Base-by-base conservation (phyloP, 2,888 invertebrate species). In the Heteromyza rotundicornis region DNA sequence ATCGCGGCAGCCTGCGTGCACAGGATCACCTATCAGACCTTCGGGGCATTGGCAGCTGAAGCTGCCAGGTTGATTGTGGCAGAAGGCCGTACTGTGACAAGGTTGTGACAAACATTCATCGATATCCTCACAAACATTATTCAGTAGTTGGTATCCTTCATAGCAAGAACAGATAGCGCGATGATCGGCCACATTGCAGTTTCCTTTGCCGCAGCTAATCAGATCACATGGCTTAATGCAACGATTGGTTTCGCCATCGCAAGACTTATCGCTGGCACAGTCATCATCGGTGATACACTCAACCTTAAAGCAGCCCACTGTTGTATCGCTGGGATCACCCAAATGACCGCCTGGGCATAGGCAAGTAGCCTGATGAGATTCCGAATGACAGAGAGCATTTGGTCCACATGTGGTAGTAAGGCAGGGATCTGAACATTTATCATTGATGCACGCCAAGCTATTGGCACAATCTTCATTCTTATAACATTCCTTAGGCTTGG, bases 271-370 rank as follows among this genome's bases (percentile, higher is more conserved):
- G 32, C 76, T 81, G 2, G 90, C 83, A 75, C 95, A 95, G 70
- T 94, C 94, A 40, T 87, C 86, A 77, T 92, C 87, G 49, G 87
- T 87, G 1, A 92, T 84, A 81, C 95, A 96, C 83, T 95, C 95
- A 1, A 95, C 95, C 83, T 91, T 92, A 80, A 93, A 94, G 76
- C 95, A 95, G 35, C 95, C 95, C 57, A 93, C 86, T 56, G 86
- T 87, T 58, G 85, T 84, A 74, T 93, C 92, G 59, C 87, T 86
- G 2, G 93, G 90, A 84, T 94, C 93, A 8, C 95, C 95, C 27
- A 95, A 85, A 78, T 90, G 90, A 19, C 94, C 94, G 62, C 89
- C 87, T 40, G 92, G 90, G 79, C 95, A 95, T 35, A 87, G 85
- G 76, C 95, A 95, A 20, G 87, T 84, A 1, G 92, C 88, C 56